Percentiles rank a stretch among this genome's conserved stretches.
phyloP scores from a whole-genome alignment of 2,113 vertebrate genomes.

The Brienomyrus longianalis region DNA sequence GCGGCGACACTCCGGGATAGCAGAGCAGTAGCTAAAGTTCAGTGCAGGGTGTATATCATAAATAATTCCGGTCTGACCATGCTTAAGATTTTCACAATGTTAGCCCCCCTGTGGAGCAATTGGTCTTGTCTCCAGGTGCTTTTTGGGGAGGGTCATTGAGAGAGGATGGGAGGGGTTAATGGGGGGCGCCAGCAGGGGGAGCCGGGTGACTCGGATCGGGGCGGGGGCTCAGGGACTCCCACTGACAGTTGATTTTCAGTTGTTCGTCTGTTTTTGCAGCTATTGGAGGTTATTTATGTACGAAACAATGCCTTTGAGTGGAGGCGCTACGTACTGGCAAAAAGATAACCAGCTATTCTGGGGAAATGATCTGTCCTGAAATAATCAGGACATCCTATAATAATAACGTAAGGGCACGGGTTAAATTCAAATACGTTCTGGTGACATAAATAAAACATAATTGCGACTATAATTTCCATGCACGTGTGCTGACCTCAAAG shows the following conservation, averaged over 20 bases:
- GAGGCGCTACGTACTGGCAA: slow-evolving; percentile 36
- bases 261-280: slow-evolving; percentile 33
- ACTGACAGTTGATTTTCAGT: slow-evolving; percentile 25
- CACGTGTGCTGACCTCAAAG: slow-evolving; percentile 1
- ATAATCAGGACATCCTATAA: slow-evolving; percentile 45
- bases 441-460: slow-evolving; percentile 38
- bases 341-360: slow-evolving; percentile 19
- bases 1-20: background rate
- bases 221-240: slow-evolving; percentile 20
- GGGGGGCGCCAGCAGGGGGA: background rate
- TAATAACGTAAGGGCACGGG: slow-evolving; percentile 35
- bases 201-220: background rate
- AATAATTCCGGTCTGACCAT: slow-evolving; percentile 47
- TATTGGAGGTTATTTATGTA: slow-evolving; percentile 37
- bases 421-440: slow-evolving; percentile 37
- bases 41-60: slow-evolving; percentile 53
- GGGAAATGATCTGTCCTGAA: slow-evolving; percentile 40
- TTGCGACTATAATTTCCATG: background rate
- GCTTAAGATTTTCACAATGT: slow-evolving; percentile 35
- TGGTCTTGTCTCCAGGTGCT: slow-evolving; percentile 53
- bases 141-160: slow-evolving; percentile 52
- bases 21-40: slow-evolving; percentile 55
- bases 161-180: slow-evolving; percentile 43
- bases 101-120: background rate
- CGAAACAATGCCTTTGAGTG: slow-evolving; percentile 23